Base-by-base conservation (phyloP, 92 coral and sea anemone species). In the Parazoanthus swiftii region DNA sequence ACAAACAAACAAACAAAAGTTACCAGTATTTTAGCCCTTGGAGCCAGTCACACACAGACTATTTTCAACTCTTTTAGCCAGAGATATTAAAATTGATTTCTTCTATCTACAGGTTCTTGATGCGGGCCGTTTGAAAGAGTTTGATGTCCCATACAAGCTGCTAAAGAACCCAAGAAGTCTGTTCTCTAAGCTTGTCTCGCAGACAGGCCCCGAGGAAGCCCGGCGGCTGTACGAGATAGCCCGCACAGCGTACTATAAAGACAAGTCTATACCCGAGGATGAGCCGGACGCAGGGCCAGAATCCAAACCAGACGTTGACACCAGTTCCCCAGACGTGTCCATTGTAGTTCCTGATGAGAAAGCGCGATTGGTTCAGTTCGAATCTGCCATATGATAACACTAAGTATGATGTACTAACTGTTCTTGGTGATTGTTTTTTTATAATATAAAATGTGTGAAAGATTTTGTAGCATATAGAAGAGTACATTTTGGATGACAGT, bases 41-140 rank as follows among this genome's bases (percentile, higher is more conserved):
- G 0, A 46, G 8, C 51, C 51, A 46, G 51, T 46, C 51, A 46
- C 51, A 46, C 51, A 10, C 51, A 46, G 8, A 46, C 51, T 46
- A 5, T 3, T 51, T 51, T 51, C 58, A 51, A 13, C 58, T 18
- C 58, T 51, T 51, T 51, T 1, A 51, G 58, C 2, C 16, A 51
- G 16, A 51, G 58, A 13, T 51, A 51, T 1, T 51, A 51, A 54
- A 54, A 54, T 13, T 13, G 59, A 54, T 54, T 54, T 54, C 59
- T 54, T 20, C 59, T 54, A 68, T 83, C 21, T 70, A 23, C 90
- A 94, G 97, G 97, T 94, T 29, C 89, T 94, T 38, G 97, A 94
- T 85, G 97, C 95, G 58, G 97, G 97, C 68, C 88, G 86, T 68
- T 43, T 94, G 51, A 94, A 89, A 68, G 97, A 94, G 79, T 94